A percentile compares a stretch with the other conserved stretches of the same genome.
phyloP scores from a whole-genome alignment of 2,113 vertebrate species.

The Panthera leo region DNA sequence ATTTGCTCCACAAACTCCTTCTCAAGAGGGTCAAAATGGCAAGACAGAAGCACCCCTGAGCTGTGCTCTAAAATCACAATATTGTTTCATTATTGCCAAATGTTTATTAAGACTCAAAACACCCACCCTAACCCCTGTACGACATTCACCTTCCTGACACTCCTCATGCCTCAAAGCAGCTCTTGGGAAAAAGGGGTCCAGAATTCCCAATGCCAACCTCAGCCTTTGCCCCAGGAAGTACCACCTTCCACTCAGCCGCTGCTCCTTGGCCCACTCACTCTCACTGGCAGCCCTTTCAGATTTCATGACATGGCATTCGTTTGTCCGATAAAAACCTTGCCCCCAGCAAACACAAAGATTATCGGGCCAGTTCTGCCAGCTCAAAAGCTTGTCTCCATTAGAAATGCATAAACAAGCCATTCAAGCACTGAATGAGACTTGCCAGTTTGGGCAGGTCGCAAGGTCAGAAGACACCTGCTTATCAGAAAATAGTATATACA shows the following conservation, averaged over 20 bases:
- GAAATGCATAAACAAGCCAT: neutral
- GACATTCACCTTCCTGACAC: neutral
- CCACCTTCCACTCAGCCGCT: neutral
- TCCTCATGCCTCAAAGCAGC: neutral
- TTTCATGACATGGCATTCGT: neutral
- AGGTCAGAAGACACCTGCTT: neutral
- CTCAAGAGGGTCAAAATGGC: neutral
- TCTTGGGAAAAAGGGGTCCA: neutral
- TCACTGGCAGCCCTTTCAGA: neutral
- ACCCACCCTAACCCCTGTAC: neutral
- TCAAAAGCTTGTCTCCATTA: neutral
- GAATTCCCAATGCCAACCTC: neutral
- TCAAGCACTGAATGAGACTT: neutral
- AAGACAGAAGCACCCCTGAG: neutral
- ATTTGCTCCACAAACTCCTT: neutral
- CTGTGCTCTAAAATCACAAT: neutral
- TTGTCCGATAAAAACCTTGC: neutral
- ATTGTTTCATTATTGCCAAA: neutral
- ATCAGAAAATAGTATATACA: neutral
- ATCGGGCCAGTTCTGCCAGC: neutral
- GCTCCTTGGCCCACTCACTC: neutral
- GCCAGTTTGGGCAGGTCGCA: neutral
- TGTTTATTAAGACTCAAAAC: neutral
- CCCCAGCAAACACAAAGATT: neutral
- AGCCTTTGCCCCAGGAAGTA: neutral